phyloP scores from a whole-genome alignment of 2,888 invertebrate species.

The Rhamnusium bicolor region DNA sequence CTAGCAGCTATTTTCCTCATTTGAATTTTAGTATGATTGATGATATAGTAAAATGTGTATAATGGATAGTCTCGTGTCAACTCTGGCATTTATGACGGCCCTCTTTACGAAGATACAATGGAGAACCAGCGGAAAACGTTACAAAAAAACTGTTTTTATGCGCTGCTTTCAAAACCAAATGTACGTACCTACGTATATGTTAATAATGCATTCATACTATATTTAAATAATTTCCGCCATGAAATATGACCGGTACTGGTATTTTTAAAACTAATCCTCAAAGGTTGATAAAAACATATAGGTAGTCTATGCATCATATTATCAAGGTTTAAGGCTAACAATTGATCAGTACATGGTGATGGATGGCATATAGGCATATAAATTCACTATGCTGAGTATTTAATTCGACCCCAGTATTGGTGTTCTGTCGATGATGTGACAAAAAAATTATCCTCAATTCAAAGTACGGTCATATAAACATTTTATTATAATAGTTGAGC shows the following conservation, averaged over 20 bases:
- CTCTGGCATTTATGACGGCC: conserved; percentile 46
- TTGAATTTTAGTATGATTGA: conserved; percentile 60
- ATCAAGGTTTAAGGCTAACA: background rate
- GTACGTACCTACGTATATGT: conserved; percentile 4
- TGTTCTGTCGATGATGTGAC: no score
- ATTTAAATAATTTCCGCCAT: background rate
- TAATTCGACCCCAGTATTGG: no score
- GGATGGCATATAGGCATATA: no score
- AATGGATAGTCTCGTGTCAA: conserved; percentile 57
- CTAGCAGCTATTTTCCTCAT: conserved; percentile 54
- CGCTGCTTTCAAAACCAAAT: background rate
- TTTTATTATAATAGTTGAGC: no score
- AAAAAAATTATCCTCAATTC: no score
- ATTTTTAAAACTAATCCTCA: background rate
- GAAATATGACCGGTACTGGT: background rate
- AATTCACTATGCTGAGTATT: no score
- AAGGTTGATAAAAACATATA: background rate
- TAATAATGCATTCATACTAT: conserved; percentile 3
- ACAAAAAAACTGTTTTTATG: conserved; percentile 27
- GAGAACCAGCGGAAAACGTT: conserved; percentile 25
- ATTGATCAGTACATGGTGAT: no score
- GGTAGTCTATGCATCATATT: background rate
- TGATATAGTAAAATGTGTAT: conserved; percentile 56
- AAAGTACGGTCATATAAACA: no score
- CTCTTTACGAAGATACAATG: conserved; percentile 34